Evolutionary conservation across 1,140 invertebrate species (phyloP), one percentile per base, ranked within the genome.

Genomic region (Heterodera schachtii): DNA sequence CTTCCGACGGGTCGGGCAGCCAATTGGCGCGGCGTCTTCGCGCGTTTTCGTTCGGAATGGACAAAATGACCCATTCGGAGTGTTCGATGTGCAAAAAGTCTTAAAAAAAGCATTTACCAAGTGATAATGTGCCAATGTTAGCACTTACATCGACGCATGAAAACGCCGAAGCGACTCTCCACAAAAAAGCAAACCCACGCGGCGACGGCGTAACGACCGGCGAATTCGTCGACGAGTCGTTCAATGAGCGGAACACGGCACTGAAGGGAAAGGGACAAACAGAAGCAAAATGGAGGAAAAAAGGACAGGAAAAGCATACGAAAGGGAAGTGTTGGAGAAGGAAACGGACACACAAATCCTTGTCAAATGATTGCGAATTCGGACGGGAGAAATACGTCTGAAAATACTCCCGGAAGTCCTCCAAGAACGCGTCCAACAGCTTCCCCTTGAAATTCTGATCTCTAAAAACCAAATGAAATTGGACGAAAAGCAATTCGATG

Each of bases 141-240:
- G 16, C n/a, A 41, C 31, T 80, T 74, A 82, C 81, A 82, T 70
- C 73, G 49, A 8, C 73, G 69, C 44, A 82, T 52, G 5, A 82
- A n/a, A 41, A 79, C 21, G 19, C 49, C 21, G 16, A 82, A 82
- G n/a, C 49, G 41, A 19, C 69, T 74, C 19, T 82, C 81, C 44
- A 82, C 81, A 75, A 81, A 82, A 57, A 82, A 82, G 64, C 81
- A 82, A 11, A 82, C 67, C 52, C 69, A 71, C 46, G 81, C 81
- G 1, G 81, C 79, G 16, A 79, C 60, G 31, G 81, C 78, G 74
- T 80, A 82, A 57, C 78, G 57, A 6, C 81, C 81, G 44, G 67
- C 13, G 74, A 79, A 82, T 64, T 82, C 81, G 16, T 74, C 80
- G 67, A 82, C 70, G 43, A 82, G 64, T 41, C 19, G 74, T 78